phyloP scores from a whole-genome alignment of 2,113 vertebrate genomes.

The Salvator merianae region DNA sequence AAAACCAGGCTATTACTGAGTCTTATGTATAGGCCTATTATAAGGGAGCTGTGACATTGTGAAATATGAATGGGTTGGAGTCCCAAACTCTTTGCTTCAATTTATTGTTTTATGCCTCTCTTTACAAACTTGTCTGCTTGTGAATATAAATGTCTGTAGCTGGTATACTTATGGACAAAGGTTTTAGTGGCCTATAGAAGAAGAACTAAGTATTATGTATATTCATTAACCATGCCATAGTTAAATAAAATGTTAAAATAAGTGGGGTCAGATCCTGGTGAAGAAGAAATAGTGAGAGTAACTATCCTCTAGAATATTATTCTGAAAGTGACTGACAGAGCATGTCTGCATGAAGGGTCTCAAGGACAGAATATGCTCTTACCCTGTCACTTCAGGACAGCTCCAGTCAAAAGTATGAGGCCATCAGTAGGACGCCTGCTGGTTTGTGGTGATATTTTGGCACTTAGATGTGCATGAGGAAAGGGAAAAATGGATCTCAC shows the following conservation, averaged over 20 bases:
- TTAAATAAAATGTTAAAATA: conserved; percentile 28
- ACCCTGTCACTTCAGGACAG: conserved; percentile 19
- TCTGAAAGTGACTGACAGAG: conserved; percentile 36
- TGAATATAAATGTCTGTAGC: not conserved
- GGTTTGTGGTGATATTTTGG: conserved; percentile 51
- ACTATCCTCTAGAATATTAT: not conserved
- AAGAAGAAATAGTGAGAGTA: not conserved
- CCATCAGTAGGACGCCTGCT: conserved; percentile 24
- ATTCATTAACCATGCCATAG: not conserved
- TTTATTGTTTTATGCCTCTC: conserved; percentile 22
- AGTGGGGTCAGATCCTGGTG: conserved; percentile 1
- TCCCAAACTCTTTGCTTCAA: not conserved
- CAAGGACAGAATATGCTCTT: conserved; percentile 24
- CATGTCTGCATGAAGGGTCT: conserved; percentile 1
- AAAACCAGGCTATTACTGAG: not conserved
- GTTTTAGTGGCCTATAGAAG: not conserved
- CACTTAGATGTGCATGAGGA: conserved; percentile 28
- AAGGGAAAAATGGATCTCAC: conserved; percentile 32
- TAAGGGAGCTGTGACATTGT: conserved; percentile 20
- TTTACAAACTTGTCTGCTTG: not conserved
- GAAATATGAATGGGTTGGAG: conserved; percentile 35
- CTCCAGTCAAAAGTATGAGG: conserved; percentile 41
- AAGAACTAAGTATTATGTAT: not conserved
- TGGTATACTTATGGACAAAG: not conserved
- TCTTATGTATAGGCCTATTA: conserved; percentile 21